Percentiles rank a stretch among this genome's conserved stretches.
These are phyloP conservation scores for Uria lomvia DNA, from an alignment of 2,113 vertebrate genomes.

Conservation along the genomic window DNA sequence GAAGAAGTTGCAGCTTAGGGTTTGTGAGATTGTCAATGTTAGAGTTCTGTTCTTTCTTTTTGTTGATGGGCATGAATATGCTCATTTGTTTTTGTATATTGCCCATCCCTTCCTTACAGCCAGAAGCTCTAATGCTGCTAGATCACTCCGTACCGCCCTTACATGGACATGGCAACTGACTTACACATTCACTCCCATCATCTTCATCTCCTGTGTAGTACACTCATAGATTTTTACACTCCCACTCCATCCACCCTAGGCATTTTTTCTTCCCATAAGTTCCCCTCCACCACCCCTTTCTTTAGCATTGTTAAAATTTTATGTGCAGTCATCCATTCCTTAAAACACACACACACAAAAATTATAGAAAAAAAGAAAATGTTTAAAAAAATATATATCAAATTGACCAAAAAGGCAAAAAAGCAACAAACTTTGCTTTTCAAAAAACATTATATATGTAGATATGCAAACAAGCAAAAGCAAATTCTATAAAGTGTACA, in stretches of 20 bases:
- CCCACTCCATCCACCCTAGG: slow-evolving; percentile 63
- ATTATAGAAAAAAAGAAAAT: slow-evolving; percentile 80
- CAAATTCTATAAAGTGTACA: slow-evolving; percentile 74
- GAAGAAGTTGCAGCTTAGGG: slow-evolving; percentile 99
- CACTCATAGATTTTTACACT: slow-evolving; percentile 87
- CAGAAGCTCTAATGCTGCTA: slow-evolving; percentile 99
- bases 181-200: slow-evolving; percentile 96
- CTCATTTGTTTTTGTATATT: slow-evolving; percentile 99
- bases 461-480: slow-evolving; percentile 66
- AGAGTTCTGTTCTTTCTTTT: slow-evolving; percentile 98
- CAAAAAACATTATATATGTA: slow-evolving; percentile 35
- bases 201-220: slow-evolving; percentile 96
- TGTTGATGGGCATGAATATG: slow-evolving; percentile 99
- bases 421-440: slow-evolving; percentile 65
- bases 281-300: slow-evolving; percentile 72
- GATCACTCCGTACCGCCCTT: slow-evolving; percentile 99
- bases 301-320: slow-evolving; percentile 84
- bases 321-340: slow-evolving; percentile 89
- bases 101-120: slow-evolving; percentile 99
- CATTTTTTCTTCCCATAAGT: slow-evolving; percentile 72
- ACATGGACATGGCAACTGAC: slow-evolving; percentile 99
- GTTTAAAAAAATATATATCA: slow-evolving; percentile 84
- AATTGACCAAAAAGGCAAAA: slow-evolving; percentile 71
- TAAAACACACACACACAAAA: slow-evolving; percentile 82
- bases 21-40: slow-evolving; percentile 99